These are phyloP conservation scores for Physocephala rufipes DNA, from an alignment of 2,888 invertebrate species.

Conservation along the genomic window DNA sequence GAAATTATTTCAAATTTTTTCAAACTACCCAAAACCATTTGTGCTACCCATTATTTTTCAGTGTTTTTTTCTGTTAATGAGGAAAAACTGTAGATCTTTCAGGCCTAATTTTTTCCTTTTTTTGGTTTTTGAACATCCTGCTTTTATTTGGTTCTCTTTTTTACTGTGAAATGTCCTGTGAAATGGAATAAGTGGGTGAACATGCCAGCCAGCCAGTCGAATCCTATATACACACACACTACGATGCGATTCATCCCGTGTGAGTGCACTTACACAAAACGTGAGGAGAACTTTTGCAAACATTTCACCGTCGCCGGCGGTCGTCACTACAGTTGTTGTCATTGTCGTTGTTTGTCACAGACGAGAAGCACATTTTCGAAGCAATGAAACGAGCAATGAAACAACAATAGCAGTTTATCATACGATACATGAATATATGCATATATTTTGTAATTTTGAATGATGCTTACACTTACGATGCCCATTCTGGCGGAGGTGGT, in stretches of 20 bases:
- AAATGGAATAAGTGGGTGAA: slow-evolving; percentile 31
- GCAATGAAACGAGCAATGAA: slow-evolving; percentile 31
- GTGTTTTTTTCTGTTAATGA: slow-evolving; percentile 16
- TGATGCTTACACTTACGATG: slow-evolving; percentile 37
- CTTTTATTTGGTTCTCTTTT: slow-evolving; percentile 7
- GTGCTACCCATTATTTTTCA: not conserved
- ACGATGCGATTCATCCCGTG: not conserved
- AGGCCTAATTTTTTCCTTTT: not conserved
- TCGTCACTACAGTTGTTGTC: too few relatives aligned
- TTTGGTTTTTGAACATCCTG: slow-evolving; percentile 1
- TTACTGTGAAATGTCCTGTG: slow-evolving; percentile 11
- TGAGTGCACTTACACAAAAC: not conserved
- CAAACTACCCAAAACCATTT: not conserved
- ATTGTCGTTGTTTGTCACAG: not conserved
- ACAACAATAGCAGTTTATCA: slow-evolving; percentile 15
- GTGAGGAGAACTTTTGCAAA: not conserved
- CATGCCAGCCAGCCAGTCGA: slow-evolving; percentile 21
- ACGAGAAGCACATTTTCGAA: slow-evolving; percentile 21
- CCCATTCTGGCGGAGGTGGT: slow-evolving; percentile 15
- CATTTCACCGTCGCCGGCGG: not conserved
- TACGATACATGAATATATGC: slow-evolving; percentile 5
- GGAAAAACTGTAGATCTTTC: too few relatives aligned
- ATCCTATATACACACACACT: not conserved
- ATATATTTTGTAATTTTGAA: slow-evolving; percentile 39
- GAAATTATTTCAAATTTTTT: too few relatives aligned